A percentile compares a stretch with the other conserved stretches of the same genome.
Conservation (phyloP, 1,140 invertebrate species). For the Psix sp. region DNA sequence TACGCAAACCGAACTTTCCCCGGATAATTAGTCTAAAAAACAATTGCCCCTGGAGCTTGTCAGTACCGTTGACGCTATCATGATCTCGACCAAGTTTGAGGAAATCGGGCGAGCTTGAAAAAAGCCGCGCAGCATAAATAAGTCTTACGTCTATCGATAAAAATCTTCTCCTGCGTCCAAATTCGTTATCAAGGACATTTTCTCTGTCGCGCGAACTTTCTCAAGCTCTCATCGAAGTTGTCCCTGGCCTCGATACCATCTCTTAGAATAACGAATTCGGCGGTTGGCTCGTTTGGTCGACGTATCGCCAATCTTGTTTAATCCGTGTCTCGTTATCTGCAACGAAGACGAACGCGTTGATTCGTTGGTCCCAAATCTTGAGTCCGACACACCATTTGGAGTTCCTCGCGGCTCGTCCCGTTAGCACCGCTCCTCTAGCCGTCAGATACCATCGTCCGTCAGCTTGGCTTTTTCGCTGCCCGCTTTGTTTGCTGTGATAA, state of each 20-base stretch:
- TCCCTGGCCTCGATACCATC: conserved; percentile 42
- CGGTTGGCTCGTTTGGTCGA: conserved; percentile 33
- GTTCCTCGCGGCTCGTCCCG: conserved; percentile 54
- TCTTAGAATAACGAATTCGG: conserved; percentile 53
- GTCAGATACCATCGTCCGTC: conserved; percentile 60
- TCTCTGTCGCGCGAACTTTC: conserved; percentile 33
- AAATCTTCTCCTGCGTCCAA: conserved; percentile 30
- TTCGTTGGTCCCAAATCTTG: conserved; percentile 50
- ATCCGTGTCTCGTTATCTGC: conserved; percentile 59
- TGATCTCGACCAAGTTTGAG: conserved; percentile 2
- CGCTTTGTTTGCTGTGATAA: conserved; percentile 42
- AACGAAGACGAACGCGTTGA: conserved; percentile 55
- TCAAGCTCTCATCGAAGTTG: conserved; percentile 51
- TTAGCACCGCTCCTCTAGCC: conserved; percentile 47
- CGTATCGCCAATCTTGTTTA: conserved; percentile 54
- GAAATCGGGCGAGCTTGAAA: conserved; percentile 3
- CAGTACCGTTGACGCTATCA: conserved; percentile 24
- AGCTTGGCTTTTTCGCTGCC: conserved; percentile 40
- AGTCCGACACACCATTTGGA: conserved; percentile 38
- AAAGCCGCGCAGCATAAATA: conserved; percentile 36
- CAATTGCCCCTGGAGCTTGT: conserved; percentile 15
- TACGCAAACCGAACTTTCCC: conserved; percentile 9
- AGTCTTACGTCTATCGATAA: conserved; percentile 29
- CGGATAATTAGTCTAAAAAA: conserved; percentile 20
- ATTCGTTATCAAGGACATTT: conserved; percentile 38